phyloP scores from a whole-genome alignment of 2,797 vertebrate genomes.

The Liasis olivaceus region DNA sequence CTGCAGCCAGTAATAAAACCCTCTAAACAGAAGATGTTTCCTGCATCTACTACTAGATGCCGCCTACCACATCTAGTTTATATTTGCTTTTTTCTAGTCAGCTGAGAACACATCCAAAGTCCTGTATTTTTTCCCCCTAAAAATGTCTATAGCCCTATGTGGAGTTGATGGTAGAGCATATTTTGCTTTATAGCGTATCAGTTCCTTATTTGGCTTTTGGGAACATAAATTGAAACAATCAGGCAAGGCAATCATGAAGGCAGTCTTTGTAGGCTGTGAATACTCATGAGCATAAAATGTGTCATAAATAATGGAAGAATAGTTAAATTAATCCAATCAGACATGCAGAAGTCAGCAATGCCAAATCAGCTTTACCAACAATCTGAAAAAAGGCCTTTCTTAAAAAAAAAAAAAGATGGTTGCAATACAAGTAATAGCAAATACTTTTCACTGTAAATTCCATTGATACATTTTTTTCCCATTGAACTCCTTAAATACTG shows the following conservation, averaged over 20 bases:
- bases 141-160: background rate
- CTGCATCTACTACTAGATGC: background rate
- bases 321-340: background rate
- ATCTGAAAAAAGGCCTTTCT: background rate
- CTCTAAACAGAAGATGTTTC: background rate
- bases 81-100: background rate
- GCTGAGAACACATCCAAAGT: background rate
- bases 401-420: background rate
- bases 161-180: background rate
- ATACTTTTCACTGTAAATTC: background rate
- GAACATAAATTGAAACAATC: background rate
- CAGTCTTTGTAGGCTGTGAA: background rate
- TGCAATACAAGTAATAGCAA: background rate
- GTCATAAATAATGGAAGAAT: background rate
- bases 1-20: background rate
- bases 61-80: background rate
- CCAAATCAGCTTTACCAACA: background rate
- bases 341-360: background rate
- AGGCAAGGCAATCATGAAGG: background rate
- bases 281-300: background rate
- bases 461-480: background rate
- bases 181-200: background rate
- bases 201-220: background rate
- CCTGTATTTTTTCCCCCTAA: background rate
- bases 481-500: background rate